Evolutionary conservation across 2,113 vertebrate species (phyloP), one percentile per base, ranked within the genome.

Genomic region (Alouatta palliata): DNA sequence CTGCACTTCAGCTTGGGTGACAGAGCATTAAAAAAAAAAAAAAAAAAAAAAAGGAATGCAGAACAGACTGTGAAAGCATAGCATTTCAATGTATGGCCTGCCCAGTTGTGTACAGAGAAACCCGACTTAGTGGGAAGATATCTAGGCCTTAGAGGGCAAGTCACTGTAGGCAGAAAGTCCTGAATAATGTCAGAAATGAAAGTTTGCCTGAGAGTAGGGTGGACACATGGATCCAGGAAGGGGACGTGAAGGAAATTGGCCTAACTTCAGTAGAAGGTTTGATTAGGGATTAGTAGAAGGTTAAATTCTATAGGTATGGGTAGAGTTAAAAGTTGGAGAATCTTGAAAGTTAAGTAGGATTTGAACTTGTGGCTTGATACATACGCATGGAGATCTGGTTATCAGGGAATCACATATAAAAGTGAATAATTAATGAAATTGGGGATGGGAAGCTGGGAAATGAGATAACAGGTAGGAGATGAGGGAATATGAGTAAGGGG

Each of bases 181-280:
- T 40, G 13, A 81, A 35, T 8, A 11, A 13, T 2, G 0, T 52
- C n/a, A 10, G 27, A 27, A 61, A 47, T 9, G 21, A 40, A 58
- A 4, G 8, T 27, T 0, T 6, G 5, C 8, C 16, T 37, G 8
- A 20, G 5, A 70, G 2, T 32, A 3, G 45, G 64, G n/a, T 58
- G 20, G 54, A 68, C 37, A 75, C 37, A 5, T 20, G 25, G 10
- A 13, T 21, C 40, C 9, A 4, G 7, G 12, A 71, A 21, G 27
- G 17, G 6, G 12, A 45, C 40, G 23, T 37, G 35, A 45, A 45
- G 37, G 32, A 87, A 14, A 66, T 9, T 23, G 20, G 32, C 23
- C 37, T 61, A 66, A 49, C 5, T 56, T 71, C 54, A 83, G 1
- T 30, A 52, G 61, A 43, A 20, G 5, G 30, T 75, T 73, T 71